Evolutionary conservation across 2,797 vertebrate genomes (phyloP).

Genomic region (Arvicola amphibius): DNA sequence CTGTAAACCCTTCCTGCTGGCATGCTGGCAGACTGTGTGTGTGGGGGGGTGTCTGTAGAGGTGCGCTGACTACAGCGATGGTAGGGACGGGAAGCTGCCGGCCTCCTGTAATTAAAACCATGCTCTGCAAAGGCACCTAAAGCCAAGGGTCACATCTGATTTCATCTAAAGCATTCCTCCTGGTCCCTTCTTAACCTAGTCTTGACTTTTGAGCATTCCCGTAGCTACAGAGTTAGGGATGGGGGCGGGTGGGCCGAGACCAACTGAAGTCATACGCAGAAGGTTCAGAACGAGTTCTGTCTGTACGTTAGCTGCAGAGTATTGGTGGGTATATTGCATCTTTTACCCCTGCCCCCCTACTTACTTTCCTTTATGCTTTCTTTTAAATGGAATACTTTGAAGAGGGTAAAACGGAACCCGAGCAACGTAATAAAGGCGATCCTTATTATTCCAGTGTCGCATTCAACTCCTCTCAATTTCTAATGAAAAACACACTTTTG

Average conservation of each 20-base stretch:
- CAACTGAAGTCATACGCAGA: not conserved
- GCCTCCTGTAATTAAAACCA: slow-evolving; percentile 84
- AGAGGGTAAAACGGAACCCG: not conserved
- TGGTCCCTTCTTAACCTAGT: slow-evolving; percentile 72
- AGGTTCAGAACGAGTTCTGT: not conserved
- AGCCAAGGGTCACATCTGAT: slow-evolving; percentile 83
- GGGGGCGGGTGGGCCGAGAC: not conserved
- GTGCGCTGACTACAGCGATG: slow-evolving; percentile 55
- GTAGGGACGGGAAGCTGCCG: slow-evolving; percentile 68
- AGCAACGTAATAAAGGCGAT: not conserved
- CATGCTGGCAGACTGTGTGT: slow-evolving; percentile 72
- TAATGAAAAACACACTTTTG: slow-evolving; percentile 49
- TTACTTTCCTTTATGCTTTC: not conserved
- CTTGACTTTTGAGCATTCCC: slow-evolving; percentile 67
- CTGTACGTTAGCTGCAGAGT: not conserved
- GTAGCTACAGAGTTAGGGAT: slow-evolving; percentile 1
- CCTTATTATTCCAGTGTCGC: not conserved
- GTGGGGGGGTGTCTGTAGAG: slow-evolving; percentile 71
- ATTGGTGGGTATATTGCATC: fast-evolving
- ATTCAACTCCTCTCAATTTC: not conserved
- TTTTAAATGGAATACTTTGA: not conserved
- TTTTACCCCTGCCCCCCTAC: not conserved
- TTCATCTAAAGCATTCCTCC: slow-evolving; percentile 79
- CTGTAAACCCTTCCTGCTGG: slow-evolving; percentile 83
- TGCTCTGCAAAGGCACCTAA: slow-evolving; percentile 65